These are phyloP conservation scores for Athalia rosae DNA, from an alignment of 2,888 invertebrate species.

Conservation along the genomic window DNA sequence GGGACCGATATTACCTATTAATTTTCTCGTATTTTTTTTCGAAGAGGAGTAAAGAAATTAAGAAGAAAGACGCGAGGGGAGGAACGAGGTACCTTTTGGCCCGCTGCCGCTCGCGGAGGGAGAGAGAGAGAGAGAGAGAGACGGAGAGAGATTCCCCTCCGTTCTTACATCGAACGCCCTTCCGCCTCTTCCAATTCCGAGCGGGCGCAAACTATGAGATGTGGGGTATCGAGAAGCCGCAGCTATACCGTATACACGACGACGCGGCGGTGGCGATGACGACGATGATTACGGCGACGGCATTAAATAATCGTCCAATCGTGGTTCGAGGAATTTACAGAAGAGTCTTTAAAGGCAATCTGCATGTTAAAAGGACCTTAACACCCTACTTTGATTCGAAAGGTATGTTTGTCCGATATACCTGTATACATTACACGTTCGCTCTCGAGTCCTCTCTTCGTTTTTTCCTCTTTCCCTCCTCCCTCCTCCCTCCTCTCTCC, in stretches of 20 bases:
- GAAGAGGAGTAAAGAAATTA: no score
- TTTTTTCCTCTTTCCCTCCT: constrained; percentile 36
- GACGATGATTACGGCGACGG: constrained; percentile 44
- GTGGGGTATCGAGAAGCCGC: not conserved
- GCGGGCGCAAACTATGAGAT: not conserved
- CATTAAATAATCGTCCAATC: constrained; percentile 72
- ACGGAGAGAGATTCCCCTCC: not conserved
- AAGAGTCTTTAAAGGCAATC: constrained; percentile 70
- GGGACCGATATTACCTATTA: constrained; percentile 47
- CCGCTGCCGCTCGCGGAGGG: constrained; percentile 8
- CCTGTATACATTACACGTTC: no score
- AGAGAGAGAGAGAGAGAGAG: constrained; percentile 5
- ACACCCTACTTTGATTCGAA: constrained; percentile 50
- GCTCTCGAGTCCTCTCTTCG: constrained; percentile 49
- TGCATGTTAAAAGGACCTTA: constrained; percentile 73
- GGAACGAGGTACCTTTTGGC: not conserved
- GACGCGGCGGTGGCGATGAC: constrained; percentile 1
- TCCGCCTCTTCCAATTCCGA: no score
- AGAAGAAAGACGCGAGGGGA: not conserved
- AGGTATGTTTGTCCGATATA: not conserved
- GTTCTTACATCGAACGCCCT: no score
- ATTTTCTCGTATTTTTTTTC: constrained; percentile 44
- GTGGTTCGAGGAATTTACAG: constrained; percentile 67
- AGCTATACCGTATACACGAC: no score
- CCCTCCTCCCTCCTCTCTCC: constrained; percentile 45